Conservation (phyloP, 2,888 invertebrate species). For the Zaprionus obscuricornis region DNA sequence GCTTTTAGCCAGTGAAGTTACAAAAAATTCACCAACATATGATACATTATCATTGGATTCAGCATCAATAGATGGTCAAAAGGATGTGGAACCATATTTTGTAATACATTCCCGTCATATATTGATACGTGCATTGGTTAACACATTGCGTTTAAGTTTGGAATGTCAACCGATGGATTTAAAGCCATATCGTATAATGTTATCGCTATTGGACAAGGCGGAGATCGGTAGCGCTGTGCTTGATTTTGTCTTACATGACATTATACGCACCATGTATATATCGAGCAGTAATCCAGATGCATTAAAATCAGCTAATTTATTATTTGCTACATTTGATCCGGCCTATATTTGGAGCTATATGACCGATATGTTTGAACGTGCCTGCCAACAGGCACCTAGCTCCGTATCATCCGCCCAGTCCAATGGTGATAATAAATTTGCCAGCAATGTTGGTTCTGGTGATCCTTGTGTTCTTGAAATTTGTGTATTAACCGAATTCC, state of each 20-base stretch:
- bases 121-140: conserved; percentile 87
- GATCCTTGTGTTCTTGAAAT: conserved; percentile 88
- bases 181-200: conserved; percentile 90
- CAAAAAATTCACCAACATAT: conserved; percentile 83
- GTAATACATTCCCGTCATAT: conserved; percentile 88
- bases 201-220: conserved; percentile 93
- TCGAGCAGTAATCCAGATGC: conserved; percentile 87
- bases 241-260: conserved; percentile 90
- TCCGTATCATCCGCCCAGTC: conserved; percentile 33
- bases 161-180: conserved; percentile 86
- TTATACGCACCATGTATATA: conserved; percentile 87
- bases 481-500: conserved; percentile 89
- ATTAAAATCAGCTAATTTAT: conserved; percentile 91
- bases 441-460: conserved; percentile 86
- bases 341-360: conserved; percentile 94
- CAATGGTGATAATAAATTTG: conserved; percentile 69
- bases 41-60: conserved; percentile 69
- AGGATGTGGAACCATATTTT: conserved; percentile 85
- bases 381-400: conserved; percentile 83
- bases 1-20: conserved; percentile 89
- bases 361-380: conserved; percentile 86
- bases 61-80: conserved; percentile 42
- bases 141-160: conserved; percentile 85
- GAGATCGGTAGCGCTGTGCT: conserved; percentile 92
- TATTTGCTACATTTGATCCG: conserved; percentile 93